Base-by-base conservation (phyloP, 2,888 invertebrate species). In the Tupiocoris notatus region DNA sequence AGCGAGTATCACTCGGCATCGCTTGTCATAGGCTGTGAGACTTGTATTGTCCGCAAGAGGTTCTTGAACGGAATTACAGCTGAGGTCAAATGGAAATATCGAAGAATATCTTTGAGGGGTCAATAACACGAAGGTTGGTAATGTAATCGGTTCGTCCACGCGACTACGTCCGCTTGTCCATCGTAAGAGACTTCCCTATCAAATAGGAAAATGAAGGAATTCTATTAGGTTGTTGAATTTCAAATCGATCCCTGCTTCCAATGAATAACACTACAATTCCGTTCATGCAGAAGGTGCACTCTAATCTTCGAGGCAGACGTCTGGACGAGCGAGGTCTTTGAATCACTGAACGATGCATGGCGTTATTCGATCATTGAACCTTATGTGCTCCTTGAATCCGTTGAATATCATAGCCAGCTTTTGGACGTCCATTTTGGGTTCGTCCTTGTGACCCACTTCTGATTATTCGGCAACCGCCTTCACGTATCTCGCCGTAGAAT, bases 61-160 rank as follows among this genome's bases (percentile, higher is more conserved):
- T 39, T 39, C 39, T 39, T 39, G 39, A 39, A 39, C 39, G 39
- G 39, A 3, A 39, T 39, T 7, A 39, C 39, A 39, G 39, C 39
- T 39, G 39, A 39, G 39, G 39, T 39, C 39, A 39, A 39, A 39
- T 39, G 39, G 39, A 39, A 39, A 39, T n/a, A n/a, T 39, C 39
- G 12, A 39, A 39, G 39, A 39, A 39, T 7, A 39, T 39, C 39
- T 39, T 3, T 39, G 57, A 54, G 56, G 23, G 67, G 56, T 67
- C 67, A 67, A 67, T 56, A 56, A 67, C 67, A 54, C 57, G 54
- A 56, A 18, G 21, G 67, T 22, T 56, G 20, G 54, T 57, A 67
- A 67, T 57, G 23, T n/a, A 67, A 67, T 56, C 67, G 56, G 57
- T 57, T 67, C n/a, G 22, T 67, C 57, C 67, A 67, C 67, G 67